A percentile compares a stretch with the other conserved stretches of the same genome.
These are phyloP conservation scores for Lypha dubia DNA, from an alignment of 2,888 invertebrate species.

Conservation along the genomic window DNA sequence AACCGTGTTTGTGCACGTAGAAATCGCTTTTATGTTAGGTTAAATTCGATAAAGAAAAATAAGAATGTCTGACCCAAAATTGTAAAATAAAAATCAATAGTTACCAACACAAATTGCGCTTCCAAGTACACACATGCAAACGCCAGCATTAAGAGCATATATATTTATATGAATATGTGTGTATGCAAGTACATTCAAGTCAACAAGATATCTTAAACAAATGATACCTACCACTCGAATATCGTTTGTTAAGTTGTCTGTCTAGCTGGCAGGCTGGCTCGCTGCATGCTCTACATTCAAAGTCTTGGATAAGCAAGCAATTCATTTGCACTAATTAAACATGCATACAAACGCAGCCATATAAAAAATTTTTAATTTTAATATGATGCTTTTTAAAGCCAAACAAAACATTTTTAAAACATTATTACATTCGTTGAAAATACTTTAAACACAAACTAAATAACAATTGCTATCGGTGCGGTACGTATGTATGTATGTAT, in stretches of 20 bases:
- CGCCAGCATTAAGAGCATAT: no score
- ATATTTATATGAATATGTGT: no score
- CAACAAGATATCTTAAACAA: conserved; percentile 32
- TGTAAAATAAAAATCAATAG: conserved; percentile 56
- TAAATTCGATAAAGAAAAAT: not conserved
- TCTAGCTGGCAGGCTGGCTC: conserved; percentile 23
- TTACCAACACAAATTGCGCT: conserved; percentile 44
- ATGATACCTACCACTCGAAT: conserved; percentile 1
- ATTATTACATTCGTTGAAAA: not conserved
- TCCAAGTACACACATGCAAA: conserved; percentile 26
- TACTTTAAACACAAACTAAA: not conserved
- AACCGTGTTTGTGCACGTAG: no score
- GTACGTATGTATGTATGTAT: no score
- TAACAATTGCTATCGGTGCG: not conserved
- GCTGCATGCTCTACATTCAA: not conserved
- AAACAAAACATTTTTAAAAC: not conserved
- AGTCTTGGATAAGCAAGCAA: conserved; percentile 22
- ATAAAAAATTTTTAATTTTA: not conserved
- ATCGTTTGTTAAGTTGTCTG: not conserved
- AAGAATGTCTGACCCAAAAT: conserved; percentile 47
- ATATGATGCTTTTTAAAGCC: not conserved
- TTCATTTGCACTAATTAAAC: not conserved
- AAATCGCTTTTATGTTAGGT: no score
- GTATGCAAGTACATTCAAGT: conserved; percentile 16
- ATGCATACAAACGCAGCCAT: no score